phyloP scores from a whole-genome alignment of 2,797 vertebrate species.

The Gallirallus australis region DNA sequence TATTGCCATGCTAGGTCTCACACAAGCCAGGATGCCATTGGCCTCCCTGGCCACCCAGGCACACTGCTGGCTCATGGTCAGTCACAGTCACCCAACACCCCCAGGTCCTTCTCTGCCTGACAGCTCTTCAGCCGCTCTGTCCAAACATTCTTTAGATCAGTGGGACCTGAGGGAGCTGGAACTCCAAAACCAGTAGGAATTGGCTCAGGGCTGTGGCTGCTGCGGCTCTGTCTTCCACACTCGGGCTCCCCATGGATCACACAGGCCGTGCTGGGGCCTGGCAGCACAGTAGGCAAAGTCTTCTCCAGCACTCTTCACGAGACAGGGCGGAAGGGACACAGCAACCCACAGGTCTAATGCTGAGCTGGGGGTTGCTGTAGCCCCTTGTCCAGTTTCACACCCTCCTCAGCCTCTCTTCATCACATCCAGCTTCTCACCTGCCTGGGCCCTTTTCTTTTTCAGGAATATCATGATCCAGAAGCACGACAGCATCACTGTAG shows the following conservation, averaged over 20 bases:
- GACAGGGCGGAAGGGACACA: rapidly evolving
- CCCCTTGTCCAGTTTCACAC: background rate
- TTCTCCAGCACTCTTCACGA: rapidly evolving
- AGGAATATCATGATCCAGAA: constrained; percentile 95
- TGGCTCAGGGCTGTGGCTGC: background rate
- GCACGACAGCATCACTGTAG: constrained; percentile 92
- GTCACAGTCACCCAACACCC: too few relatives aligned
- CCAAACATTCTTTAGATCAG: rapidly evolving
- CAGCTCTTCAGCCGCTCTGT: too few relatives aligned
- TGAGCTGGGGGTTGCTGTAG: background rate
- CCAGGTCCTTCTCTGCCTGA: too few relatives aligned
- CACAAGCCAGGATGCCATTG: too few relatives aligned
- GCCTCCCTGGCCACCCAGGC: too few relatives aligned
- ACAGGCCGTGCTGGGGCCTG: rapidly evolving
- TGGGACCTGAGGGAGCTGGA: background rate
- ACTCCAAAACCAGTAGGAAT: background rate
- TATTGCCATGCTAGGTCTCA: too few relatives aligned
- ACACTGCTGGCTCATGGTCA: too few relatives aligned
- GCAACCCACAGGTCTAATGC: rapidly evolving
- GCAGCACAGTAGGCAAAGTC: rapidly evolving
- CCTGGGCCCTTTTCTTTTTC: background rate
- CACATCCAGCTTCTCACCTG: background rate
- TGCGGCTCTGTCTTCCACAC: rapidly evolving
- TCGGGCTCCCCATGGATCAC: rapidly evolving
- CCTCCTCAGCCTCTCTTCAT: background rate